Conservation (phyloP, 2,797 vertebrate genomes). For the Megalops cyprinoides region DNA sequence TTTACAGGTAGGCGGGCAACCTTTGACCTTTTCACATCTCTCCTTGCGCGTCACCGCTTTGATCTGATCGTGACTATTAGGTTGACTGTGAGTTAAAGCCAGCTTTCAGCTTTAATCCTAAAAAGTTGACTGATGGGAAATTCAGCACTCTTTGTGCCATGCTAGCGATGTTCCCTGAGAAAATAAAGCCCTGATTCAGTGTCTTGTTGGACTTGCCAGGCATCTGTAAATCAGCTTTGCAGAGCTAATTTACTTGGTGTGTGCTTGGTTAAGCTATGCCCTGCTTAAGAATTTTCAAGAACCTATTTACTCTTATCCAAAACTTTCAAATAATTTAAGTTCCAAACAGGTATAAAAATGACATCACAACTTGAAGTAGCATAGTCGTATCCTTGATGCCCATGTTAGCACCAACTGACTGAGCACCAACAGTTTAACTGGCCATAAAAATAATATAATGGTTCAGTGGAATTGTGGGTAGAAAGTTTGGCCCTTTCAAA, state of each 20-base stretch:
- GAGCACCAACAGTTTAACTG: background rate
- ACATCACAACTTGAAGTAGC: too few species aligned
- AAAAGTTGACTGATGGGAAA: background rate
- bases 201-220: background rate
- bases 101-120: background rate
- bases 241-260: background rate
- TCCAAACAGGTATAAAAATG: too few species aligned
- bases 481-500: too few species aligned
- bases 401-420: too few species aligned
- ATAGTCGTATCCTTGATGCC: too few species aligned
- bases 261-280: background rate
- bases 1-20: slow-evolving; percentile 87
- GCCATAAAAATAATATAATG: background rate
- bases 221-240: background rate
- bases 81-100: background rate
- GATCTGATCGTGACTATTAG: background rate
- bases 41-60: background rate
- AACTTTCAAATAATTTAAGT: background rate
- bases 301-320: background rate
- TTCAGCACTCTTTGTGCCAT: background rate
- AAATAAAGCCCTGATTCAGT: background rate
- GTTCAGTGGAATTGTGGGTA: background rate
- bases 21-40: background rate
- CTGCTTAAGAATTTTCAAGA: background rate
- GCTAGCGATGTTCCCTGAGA: background rate